Evolutionary conservation across 2,113 vertebrate species (phyloP).

Genomic region (Trogon melanurus): DNA sequence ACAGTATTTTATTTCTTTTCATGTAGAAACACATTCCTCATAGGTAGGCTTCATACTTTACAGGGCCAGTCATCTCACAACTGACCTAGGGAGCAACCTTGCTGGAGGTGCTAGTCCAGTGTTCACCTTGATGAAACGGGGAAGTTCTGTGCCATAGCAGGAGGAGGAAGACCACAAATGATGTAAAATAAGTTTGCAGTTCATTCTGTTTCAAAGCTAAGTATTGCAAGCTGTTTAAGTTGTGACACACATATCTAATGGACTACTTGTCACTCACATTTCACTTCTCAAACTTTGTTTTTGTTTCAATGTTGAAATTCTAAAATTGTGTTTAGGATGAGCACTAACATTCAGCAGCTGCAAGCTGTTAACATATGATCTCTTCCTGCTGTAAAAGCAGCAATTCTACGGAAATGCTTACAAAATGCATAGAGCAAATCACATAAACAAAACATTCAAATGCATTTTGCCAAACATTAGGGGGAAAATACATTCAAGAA

Average conservation of each 20-base stretch:
- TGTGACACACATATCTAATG: neutral
- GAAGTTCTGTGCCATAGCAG: neutral
- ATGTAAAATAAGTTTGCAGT: neutral
- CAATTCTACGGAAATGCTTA: neutral
- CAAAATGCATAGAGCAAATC: neutral
- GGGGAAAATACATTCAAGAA: neutral
- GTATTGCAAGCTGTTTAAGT: neutral
- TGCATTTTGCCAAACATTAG: neutral
- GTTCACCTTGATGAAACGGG: neutral
- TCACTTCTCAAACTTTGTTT: constrained; percentile 7
- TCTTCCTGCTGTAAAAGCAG: constrained; percentile 40
- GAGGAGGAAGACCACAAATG: neutral
- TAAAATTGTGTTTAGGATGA: constrained; percentile 16
- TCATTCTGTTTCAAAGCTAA: neutral
- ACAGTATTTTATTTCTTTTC: neutral
- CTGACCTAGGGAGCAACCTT: neutral
- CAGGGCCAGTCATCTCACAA: neutral
- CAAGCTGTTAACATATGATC: constrained; percentile 38
- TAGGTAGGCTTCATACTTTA: neutral
- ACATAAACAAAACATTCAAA: constrained; percentile 18
- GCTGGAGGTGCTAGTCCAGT: neutral
- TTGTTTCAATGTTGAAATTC: neutral
- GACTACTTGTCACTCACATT: neutral
- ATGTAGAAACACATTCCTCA: neutral
- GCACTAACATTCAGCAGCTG: constrained; percentile 14